A percentile compares a stretch with the other conserved stretches of the same genome.
phyloP scores from a whole-genome alignment of 2,888 invertebrate species.

The Tridacna crocea region DNA sequence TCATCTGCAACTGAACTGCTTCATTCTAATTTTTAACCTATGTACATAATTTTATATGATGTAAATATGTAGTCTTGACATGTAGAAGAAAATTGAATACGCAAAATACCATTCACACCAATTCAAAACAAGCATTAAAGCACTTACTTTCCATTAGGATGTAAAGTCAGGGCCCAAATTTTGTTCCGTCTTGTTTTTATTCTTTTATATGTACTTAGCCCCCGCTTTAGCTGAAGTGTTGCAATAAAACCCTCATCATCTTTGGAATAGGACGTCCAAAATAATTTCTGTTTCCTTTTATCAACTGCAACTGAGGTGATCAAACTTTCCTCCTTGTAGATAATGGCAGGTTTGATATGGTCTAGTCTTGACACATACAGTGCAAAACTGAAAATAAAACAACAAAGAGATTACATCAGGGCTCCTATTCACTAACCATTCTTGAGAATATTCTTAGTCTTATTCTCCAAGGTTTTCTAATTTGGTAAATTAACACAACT shows the following conservation, averaged over 20 bases:
- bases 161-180: constrained; percentile 70
- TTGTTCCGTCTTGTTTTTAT: constrained; percentile 67
- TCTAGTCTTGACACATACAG: constrained; percentile 68
- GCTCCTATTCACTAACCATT: too few species aligned
- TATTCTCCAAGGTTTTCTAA: too few species aligned
- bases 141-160: constrained; percentile 72
- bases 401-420: background rate
- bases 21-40: too few species aligned
- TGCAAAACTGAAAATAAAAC: constrained; percentile 62
- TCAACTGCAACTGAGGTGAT: constrained; percentile 72
- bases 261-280: constrained; percentile 69
- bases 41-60: too few species aligned
- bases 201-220: constrained; percentile 63
- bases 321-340: constrained; percentile 63
- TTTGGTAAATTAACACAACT: too few species aligned
- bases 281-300: constrained; percentile 66
- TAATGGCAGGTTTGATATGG: constrained; percentile 62
- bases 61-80: too few species aligned
- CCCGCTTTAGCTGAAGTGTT: constrained; percentile 66
- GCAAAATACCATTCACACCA: background rate
- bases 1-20: too few species aligned
- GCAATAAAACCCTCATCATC: constrained; percentile 68
- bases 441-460: too few species aligned
- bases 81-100: too few species aligned
- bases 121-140: background rate